A percentile compares a stretch with the other conserved stretches of the same genome.
These are phyloP conservation scores for Gallinago paraguaiae DNA, from an alignment of 2,113 vertebrate species.

Conservation along the genomic window DNA sequence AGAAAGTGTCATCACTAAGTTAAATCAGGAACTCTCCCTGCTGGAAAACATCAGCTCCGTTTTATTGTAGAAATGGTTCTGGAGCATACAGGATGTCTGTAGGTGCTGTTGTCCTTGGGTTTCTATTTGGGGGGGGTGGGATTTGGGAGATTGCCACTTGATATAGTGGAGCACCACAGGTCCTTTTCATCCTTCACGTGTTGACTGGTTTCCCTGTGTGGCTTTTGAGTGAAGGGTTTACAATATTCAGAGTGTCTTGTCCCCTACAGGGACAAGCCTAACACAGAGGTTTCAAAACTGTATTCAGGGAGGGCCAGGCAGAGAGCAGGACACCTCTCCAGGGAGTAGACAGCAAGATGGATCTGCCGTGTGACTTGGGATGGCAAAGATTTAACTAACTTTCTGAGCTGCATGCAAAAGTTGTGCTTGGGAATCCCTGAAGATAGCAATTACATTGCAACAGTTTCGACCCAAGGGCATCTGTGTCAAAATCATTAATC, in stretches of 20 bases:
- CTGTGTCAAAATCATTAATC: background rate
- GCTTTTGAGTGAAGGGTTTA: background rate
- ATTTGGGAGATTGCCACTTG: background rate
- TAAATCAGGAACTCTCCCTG: background rate
- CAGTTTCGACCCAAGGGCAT: background rate
- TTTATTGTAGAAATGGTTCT: background rate
- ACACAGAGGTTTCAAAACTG: background rate
- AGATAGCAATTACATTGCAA: background rate
- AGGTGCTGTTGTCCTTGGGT: background rate
- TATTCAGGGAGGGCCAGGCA: background rate
- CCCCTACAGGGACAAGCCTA: background rate
- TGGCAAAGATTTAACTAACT: background rate
- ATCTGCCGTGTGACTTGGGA: background rate
- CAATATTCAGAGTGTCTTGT: background rate
- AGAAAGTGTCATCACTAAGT: background rate
- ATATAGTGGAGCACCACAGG: background rate
- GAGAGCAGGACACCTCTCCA: accelerated
- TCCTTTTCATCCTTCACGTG: background rate
- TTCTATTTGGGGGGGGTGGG: background rate
- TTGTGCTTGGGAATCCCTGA: background rate
- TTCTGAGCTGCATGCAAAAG: background rate
- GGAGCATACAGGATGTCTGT: background rate
- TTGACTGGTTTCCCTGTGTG: accelerated
- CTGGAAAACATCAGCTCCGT: background rate
- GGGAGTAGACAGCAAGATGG: background rate